phyloP scores from a whole-genome alignment of 2,113 vertebrate species.

The Oncorhynchus masou region DNA sequence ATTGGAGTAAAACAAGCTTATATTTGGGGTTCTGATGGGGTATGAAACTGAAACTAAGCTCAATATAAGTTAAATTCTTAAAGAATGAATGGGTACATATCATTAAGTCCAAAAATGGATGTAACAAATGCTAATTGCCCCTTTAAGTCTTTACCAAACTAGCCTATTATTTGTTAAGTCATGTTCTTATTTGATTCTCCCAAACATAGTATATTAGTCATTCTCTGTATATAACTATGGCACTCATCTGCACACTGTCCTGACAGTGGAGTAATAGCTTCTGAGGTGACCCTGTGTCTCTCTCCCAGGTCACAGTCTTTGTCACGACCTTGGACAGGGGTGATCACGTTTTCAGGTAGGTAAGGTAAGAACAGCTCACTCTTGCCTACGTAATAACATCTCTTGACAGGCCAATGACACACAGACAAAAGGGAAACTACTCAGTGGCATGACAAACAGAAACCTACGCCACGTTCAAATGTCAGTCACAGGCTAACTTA shows the following conservation, averaged over 20 bases:
- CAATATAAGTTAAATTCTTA: too few species aligned
- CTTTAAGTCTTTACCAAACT: too few species aligned
- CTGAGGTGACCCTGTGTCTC: constrained; percentile 64
- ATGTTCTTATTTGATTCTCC: neutral
- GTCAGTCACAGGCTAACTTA: constrained; percentile 75
- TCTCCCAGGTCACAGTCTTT: constrained; percentile 69
- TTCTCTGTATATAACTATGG: neutral
- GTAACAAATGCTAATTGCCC: too few species aligned
- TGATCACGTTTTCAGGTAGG: constrained; percentile 64
- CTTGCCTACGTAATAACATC: neutral
- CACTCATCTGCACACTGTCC: constrained; percentile 49
- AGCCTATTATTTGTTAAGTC: too few species aligned
- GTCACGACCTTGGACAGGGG: constrained; percentile 70
- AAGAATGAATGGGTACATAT: too few species aligned
- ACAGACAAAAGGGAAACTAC: constrained; percentile 44
- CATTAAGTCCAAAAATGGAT: too few species aligned
- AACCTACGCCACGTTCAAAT: constrained; percentile 66
- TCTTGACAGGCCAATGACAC: constrained; percentile 50
- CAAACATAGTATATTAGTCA: neutral
- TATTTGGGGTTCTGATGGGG: too few species aligned
- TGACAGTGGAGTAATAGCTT: constrained; percentile 68
- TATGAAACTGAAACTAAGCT: too few species aligned
- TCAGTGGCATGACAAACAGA: constrained; percentile 64
- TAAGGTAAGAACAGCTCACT: constrained; percentile 29
- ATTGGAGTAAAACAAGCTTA: too few species aligned